Conservation (phyloP, 2,797 vertebrate species). For the Myotis myotis region DNA sequence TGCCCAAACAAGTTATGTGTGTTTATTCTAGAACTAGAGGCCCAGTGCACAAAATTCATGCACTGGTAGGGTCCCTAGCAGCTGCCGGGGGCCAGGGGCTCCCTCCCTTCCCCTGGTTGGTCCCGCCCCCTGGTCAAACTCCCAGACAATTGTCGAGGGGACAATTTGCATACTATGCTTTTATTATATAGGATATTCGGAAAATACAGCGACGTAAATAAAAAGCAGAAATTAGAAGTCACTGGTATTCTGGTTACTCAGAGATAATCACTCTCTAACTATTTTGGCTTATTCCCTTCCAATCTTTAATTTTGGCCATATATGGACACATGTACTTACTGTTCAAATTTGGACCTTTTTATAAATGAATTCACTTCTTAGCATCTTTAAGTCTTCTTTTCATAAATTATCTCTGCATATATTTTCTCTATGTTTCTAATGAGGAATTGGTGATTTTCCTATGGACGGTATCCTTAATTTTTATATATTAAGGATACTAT, state of each 20-base stretch:
- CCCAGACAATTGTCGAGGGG: no score
- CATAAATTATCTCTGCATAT: background rate
- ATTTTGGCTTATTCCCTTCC: background rate
- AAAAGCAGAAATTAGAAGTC: slow-evolving; percentile 30
- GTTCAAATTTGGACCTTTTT: slow-evolving; percentile 19
- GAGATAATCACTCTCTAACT: background rate
- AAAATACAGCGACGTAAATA: background rate
- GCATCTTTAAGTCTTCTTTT: background rate
- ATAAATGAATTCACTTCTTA: background rate
- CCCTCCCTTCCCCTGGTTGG: no score
- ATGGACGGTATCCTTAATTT: background rate
- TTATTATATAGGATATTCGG: background rate
- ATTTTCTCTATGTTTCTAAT: slow-evolving; percentile 17
- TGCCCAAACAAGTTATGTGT: background rate
- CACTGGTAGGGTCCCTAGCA: no score
- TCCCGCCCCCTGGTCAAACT: no score
- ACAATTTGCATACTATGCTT: no score
- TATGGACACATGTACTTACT: background rate
- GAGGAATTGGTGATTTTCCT: background rate
- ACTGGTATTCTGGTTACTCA: background rate
- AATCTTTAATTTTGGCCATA: background rate
- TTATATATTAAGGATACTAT: background rate
- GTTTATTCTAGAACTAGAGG: background rate
- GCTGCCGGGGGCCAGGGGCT: no score
- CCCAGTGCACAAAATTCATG: no score